These are phyloP conservation scores for Siderastrea radians DNA, from an alignment of 92 coral and sea anemone species.

Conservation along the genomic window DNA sequence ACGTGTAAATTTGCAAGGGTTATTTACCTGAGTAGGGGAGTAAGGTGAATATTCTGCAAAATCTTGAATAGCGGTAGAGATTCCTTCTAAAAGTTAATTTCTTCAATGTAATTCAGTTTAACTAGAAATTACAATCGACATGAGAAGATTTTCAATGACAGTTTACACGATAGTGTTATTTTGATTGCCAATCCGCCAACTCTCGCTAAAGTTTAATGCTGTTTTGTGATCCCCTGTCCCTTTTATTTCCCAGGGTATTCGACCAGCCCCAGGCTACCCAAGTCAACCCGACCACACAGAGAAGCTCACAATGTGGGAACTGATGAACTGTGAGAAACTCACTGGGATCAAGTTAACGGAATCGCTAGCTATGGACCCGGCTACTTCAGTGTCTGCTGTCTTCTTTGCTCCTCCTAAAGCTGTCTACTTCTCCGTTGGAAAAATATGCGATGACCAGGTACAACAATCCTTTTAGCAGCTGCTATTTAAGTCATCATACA, in stretches of 20 bases:
- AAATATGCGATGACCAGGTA: slow-evolving; percentile 95
- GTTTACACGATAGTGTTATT: too few species aligned
- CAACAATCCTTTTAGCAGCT: neutral
- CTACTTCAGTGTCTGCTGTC: slow-evolving; percentile 96
- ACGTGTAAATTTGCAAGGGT: too few species aligned
- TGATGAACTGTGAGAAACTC: slow-evolving; percentile 87
- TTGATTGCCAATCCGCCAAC: too few species aligned
- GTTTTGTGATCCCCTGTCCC: neutral
- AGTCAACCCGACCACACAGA: slow-evolving; percentile 99
- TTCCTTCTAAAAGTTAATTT: too few species aligned
- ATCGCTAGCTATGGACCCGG: slow-evolving; percentile 97
- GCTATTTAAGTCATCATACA: too few species aligned
- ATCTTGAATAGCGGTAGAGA: too few species aligned
- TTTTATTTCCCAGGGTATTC: slow-evolving; percentile 78
- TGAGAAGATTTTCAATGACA: too few species aligned
- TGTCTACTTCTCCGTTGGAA: slow-evolving; percentile 93
- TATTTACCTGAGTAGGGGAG: too few species aligned
- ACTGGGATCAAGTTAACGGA: slow-evolving; percentile 94
- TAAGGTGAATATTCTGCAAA: too few species aligned
- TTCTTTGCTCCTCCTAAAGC: slow-evolving; percentile 95
- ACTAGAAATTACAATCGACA: too few species aligned
- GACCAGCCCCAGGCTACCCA: slow-evolving; percentile 99
- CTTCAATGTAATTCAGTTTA: too few species aligned
- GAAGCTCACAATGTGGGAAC: slow-evolving; percentile 92
- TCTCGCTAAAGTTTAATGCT: too few species aligned